Percentiles rank a stretch among this genome's conserved stretches.
Evolutionary conservation across 2,888 invertebrate genomes (phyloP).

Genomic region (Pachliopta kotzebuea): DNA sequence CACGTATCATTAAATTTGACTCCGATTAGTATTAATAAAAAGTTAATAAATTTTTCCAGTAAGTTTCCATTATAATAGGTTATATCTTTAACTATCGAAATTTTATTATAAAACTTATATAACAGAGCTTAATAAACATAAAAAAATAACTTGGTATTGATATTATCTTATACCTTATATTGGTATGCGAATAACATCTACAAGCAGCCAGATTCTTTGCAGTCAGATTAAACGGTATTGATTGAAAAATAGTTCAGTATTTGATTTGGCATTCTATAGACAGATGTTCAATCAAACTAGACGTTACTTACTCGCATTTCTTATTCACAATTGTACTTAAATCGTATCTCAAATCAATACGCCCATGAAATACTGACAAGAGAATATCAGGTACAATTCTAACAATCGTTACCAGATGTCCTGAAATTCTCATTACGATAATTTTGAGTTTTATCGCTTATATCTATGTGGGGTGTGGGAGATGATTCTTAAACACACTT

Average conservation of each 20-base stretch:
- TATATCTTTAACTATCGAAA: no score
- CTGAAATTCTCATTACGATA: constrained; percentile 33
- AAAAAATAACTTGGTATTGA: no score
- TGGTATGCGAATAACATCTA: constrained; percentile 43
- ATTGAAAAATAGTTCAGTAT: constrained; percentile 51
- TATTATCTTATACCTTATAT: no score
- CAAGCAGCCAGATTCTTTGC: constrained; percentile 56
- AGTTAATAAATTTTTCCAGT: no score
- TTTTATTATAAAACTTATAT: no score
- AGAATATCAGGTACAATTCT: constrained; percentile 62
- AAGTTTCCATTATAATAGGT: no score
- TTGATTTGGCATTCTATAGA: constrained; percentile 47
- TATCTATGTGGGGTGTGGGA: no score
- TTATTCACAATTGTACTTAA: constrained; percentile 65
- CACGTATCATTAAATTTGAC: no score
- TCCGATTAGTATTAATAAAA: no score
- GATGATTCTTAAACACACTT: no score
- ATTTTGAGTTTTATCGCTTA: neutral
- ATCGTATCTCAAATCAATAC: constrained; percentile 67
- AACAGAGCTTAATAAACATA: no score
- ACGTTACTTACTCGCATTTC: constrained; percentile 65
- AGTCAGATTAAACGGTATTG: constrained; percentile 65
- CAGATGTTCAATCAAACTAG: constrained; percentile 66
- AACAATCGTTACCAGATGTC: constrained; percentile 72
- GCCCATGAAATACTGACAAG: constrained; percentile 68